phyloP scores from a whole-genome alignment of 2,888 invertebrate species.

The Drosophila multiciliata region DNA sequence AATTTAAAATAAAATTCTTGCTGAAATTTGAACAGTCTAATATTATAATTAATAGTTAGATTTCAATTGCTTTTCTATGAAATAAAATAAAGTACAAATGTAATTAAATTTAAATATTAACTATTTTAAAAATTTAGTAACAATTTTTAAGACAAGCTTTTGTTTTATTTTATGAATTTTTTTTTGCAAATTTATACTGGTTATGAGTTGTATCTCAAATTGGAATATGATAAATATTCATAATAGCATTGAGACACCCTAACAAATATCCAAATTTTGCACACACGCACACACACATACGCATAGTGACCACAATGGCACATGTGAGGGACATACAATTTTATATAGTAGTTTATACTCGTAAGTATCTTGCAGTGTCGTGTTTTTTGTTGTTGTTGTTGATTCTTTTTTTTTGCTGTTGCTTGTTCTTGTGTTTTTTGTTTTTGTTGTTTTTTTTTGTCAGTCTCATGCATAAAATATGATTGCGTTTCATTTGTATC shows the following conservation, averaged over 20 bases:
- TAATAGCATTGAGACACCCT: slow-evolving; percentile 28
- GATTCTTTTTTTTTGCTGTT: slow-evolving; percentile 13
- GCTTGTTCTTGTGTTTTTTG: slow-evolving; percentile 9
- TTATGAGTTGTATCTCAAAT: background rate
- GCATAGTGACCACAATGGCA: slow-evolving; percentile 35
- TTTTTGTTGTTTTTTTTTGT: slow-evolving; percentile 33
- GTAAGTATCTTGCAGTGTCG: slow-evolving; percentile 43
- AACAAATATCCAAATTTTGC: slow-evolving; percentile 35
- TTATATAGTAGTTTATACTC: slow-evolving; percentile 25
- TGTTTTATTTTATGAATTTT: background rate
- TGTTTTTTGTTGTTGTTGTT: background rate
- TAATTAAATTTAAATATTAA: background rate
- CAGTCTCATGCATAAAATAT: slow-evolving; percentile 75
- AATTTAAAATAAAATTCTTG: background rate
- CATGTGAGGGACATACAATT: slow-evolving; percentile 52
- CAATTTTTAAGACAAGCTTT: background rate
- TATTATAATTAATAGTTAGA: background rate
- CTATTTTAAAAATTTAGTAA: background rate
- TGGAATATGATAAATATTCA: background rate
- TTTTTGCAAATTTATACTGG: background rate
- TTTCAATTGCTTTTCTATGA: background rate
- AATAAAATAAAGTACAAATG: background rate
- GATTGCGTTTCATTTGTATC: slow-evolving; percentile 79
- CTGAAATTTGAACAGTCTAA: background rate
- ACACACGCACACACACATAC: slow-evolving; percentile 12